These are phyloP conservation scores for Folsomia candida DNA, from an alignment of 2,888 invertebrate species.

Conservation along the genomic window DNA sequence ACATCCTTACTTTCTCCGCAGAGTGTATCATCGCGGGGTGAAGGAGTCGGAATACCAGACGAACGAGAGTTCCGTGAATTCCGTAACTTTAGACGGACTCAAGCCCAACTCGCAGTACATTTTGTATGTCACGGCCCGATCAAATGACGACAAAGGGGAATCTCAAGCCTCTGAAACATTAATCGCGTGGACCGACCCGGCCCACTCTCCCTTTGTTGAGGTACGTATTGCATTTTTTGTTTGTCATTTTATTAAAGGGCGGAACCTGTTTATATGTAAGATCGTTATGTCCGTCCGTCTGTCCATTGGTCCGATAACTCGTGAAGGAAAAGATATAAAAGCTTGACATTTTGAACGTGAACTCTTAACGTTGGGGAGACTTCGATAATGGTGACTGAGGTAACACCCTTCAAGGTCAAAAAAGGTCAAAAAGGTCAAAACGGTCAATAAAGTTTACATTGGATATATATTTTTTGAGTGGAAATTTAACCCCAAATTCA, in stretches of 20 bases:
- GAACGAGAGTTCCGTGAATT: slow-evolving; percentile 66
- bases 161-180: slow-evolving; percentile 78
- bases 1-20: too few species aligned
- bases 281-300: too few species aligned
- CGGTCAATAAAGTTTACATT: too few species aligned
- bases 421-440: too few species aligned
- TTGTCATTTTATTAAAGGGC: neutral
- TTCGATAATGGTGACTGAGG: too few species aligned
- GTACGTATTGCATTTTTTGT: slow-evolving; percentile 56
- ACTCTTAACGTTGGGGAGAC: neutral
- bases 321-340: too few species aligned
- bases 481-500: too few species aligned
- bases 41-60: slow-evolving; percentile 63
- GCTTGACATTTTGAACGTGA: too few species aligned
- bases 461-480: too few species aligned
- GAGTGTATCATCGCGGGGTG: slow-evolving; percentile 69
- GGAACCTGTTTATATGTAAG: neutral
- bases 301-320: too few species aligned
- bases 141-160: slow-evolving; percentile 63
- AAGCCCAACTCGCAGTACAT: slow-evolving; percentile 80
- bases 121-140: slow-evolving; percentile 69
- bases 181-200: slow-evolving; percentile 83
- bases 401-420: too few species aligned
- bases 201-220: slow-evolving; percentile 81
- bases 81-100: slow-evolving; percentile 68